A percentile compares a stretch with the other conserved stretches of the same genome.
Conservation (phyloP, 2,113 vertebrate species). For the Apodemus sylvaticus region DNA sequence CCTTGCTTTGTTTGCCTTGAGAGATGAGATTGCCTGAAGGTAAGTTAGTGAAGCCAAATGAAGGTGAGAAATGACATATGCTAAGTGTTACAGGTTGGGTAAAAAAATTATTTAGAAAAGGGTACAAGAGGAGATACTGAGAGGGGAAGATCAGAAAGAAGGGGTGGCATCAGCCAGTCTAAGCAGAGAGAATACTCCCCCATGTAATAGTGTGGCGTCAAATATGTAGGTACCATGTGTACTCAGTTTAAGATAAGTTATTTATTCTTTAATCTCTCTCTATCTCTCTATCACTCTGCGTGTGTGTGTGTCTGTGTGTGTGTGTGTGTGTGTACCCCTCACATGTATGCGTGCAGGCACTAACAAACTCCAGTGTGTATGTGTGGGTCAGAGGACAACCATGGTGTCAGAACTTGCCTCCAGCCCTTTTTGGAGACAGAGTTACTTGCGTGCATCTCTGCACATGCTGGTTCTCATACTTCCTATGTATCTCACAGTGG, state of each 20-base stretch:
- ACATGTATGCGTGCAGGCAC: too few relatives aligned
- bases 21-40: neutral
- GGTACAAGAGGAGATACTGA: neutral
- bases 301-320: neutral
- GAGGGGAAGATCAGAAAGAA: too few relatives aligned
- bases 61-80: neutral
- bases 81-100: neutral
- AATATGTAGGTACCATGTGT: neutral
- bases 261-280: neutral
- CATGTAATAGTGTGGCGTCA: neutral
- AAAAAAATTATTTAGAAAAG: neutral
- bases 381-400: neutral
- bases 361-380: neutral
- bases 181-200: neutral
- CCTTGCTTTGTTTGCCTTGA: neutral
- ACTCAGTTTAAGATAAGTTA: neutral
- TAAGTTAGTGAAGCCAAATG: neutral
- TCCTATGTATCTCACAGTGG: neutral
- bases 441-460: neutral
- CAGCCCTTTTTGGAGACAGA: neutral
- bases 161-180: neutral
- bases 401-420: neutral
- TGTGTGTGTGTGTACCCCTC: neutral
- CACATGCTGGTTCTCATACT: neutral
- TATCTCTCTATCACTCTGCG: too few relatives aligned